These are phyloP conservation scores for Oikopleura albicans DNA, from an alignment of 23 tunicate genomes.

Conservation along the genomic window DNA sequence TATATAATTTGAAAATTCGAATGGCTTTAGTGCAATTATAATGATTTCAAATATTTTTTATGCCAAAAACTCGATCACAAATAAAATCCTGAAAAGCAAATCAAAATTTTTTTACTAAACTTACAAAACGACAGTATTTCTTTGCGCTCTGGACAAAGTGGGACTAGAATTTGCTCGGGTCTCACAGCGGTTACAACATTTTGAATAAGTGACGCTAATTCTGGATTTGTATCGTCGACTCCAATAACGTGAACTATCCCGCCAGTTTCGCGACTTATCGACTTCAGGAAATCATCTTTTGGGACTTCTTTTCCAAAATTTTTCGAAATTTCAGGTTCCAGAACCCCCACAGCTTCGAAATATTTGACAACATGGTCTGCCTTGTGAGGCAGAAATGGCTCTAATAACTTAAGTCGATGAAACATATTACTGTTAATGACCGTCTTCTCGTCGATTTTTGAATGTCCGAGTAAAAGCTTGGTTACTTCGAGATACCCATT, in stretches of 20 bases:
- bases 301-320: not conserved
- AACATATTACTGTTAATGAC: not conserved
- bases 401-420: not conserved
- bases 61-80: too few species aligned
- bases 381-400: not conserved
- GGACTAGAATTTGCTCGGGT: not conserved
- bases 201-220: not conserved
- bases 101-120: not conserved
- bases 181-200: not conserved
- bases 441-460: not conserved
- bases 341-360: not conserved
- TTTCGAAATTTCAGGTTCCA: not conserved
- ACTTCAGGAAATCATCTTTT: too few species aligned
- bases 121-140: not conserved
- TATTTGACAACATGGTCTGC: not conserved
- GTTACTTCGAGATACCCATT: not conserved
- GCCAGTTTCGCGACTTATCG: too few species aligned
- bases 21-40: too few species aligned
- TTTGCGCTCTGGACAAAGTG: not conserved
- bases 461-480: not conserved
- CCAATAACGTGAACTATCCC: not conserved
- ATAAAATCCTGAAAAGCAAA: not conserved
- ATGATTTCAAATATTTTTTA: too few species aligned
- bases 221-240: slow-evolving; percentile 1
- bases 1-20: too few species aligned